Evolutionary conservation across 2,797 vertebrate species (phyloP).

Genomic region (Molossus alvarezi): DNA sequence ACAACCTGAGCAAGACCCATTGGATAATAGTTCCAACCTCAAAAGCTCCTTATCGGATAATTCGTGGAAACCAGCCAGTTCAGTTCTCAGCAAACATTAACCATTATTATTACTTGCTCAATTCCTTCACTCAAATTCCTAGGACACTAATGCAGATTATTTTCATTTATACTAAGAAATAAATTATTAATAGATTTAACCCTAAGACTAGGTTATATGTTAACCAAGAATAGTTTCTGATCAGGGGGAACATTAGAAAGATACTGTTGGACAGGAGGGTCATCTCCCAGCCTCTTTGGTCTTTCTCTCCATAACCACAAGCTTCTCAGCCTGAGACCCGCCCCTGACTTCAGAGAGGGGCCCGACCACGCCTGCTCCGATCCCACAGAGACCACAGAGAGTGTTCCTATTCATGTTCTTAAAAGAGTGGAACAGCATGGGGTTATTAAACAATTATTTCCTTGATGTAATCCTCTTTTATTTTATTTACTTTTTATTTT

Average conservation of each 20-base stretch:
- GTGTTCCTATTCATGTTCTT: neutral
- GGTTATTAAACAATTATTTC: slow-evolving; percentile 48
- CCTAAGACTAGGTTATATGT: neutral
- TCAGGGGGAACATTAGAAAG: neutral
- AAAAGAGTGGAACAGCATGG: neutral
- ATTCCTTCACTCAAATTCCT: neutral
- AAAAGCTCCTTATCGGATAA: neutral
- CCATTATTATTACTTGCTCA: neutral
- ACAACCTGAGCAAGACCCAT: neutral
- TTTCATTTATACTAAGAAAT: slow-evolving; percentile 21
- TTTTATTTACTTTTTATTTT: neutral
- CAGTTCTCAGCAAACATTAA: neutral
- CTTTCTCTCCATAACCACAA: neutral
- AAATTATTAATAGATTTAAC: neutral
- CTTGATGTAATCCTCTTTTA: neutral
- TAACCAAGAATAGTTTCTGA: slow-evolving; percentile 21
- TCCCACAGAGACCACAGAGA: neutral
- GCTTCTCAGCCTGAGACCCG: neutral
- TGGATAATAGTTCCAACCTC: neutral
- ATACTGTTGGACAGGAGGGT: neutral
- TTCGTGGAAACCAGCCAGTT: neutral
- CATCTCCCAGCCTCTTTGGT: neutral
- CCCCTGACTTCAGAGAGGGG: neutral
- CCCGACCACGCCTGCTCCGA: neutral
- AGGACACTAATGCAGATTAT: neutral